Conservation (phyloP, 2,888 invertebrate genomes). For the Anodontia alba region DNA sequence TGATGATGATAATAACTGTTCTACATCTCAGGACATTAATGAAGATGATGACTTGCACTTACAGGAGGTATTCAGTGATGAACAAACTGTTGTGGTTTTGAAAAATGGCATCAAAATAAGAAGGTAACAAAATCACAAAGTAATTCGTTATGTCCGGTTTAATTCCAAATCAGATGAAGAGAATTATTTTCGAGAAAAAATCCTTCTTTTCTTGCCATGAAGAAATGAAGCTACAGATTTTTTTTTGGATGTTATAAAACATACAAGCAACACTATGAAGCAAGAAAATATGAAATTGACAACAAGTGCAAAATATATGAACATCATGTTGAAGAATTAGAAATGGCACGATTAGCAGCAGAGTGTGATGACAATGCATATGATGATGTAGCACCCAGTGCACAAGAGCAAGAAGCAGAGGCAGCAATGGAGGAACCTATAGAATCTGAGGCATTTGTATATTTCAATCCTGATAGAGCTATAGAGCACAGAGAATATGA, state of each 20-base stretch:
- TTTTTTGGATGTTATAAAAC: neutral
- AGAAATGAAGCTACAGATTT: slow-evolving; percentile 15
- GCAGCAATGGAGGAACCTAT: slow-evolving; percentile 28
- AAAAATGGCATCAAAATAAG: neutral
- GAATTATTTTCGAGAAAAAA: slow-evolving; percentile 29
- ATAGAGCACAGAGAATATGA: neutral
- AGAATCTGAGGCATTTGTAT: slow-evolving; percentile 2
- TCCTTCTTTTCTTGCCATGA: slow-evolving; percentile 35
- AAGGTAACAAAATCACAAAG: neutral
- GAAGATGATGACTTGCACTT: slow-evolving; percentile 11
- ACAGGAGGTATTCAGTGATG: neutral
- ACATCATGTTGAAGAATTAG: slow-evolving; percentile 24
- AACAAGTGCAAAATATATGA: slow-evolving; percentile 31
- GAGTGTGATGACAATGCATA: slow-evolving; percentile 22
- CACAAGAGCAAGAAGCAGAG: slow-evolving; percentile 23
- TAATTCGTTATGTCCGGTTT: slow-evolving; percentile 33
- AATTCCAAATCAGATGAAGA: slow-evolving; percentile 21
- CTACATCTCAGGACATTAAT: neutral
- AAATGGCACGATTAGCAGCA: slow-evolving; percentile 1
- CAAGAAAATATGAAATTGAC: slow-evolving; percentile 5
- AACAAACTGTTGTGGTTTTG: neutral
- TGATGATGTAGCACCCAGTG: slow-evolving; percentile 34
- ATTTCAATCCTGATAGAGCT: neutral
- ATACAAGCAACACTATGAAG: slow-evolving; percentile 14
- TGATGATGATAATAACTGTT: slow-evolving; percentile 11